These are phyloP conservation scores for Gari tellinella DNA, from an alignment of 2,888 invertebrate genomes.

Conservation along the genomic window DNA sequence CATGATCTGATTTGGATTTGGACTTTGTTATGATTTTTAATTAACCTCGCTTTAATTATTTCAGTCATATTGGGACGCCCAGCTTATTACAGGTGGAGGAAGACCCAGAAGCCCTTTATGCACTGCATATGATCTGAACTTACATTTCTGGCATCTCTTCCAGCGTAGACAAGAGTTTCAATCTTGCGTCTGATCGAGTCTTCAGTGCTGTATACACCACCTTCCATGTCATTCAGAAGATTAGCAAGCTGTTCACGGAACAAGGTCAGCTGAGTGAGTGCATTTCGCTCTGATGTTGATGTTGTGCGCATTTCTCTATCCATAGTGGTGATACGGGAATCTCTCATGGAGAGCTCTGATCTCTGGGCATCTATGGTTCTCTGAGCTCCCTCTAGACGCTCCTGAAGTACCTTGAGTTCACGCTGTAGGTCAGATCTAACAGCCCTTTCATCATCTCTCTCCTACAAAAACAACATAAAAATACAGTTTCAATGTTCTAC, in stretches of 20 bases:
- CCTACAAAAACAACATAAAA: conserved; percentile 60
- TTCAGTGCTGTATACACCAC: conserved; percentile 72
- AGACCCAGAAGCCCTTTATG: too few species aligned
- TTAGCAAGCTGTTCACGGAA: conserved; percentile 80
- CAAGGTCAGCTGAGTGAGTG: conserved; percentile 66
- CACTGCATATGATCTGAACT: conserved; percentile 46
- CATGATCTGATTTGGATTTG: too few species aligned
- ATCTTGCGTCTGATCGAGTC: conserved; percentile 79
- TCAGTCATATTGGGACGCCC: too few species aligned
- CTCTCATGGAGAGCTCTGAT: conserved; percentile 74
- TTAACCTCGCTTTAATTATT: too few species aligned
- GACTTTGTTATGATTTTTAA: too few species aligned
- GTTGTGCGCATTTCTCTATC: conserved; percentile 68
- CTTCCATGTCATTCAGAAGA: conserved; percentile 73
- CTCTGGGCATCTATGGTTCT: conserved; percentile 74
- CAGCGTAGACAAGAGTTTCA: conserved; percentile 59
- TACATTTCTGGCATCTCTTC: conserved; percentile 77
- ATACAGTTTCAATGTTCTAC: too few species aligned
- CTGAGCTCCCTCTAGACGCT: conserved; percentile 76
- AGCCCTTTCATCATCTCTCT: conserved; percentile 76
- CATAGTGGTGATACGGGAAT: conserved; percentile 65
- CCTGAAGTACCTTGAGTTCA: conserved; percentile 76
- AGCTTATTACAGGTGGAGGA: too few species aligned
- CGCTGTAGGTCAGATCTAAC: conserved; percentile 74
- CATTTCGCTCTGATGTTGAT: conserved; percentile 61